A percentile compares a stretch with the other conserved stretches of the same genome.
Evolutionary conservation across 2,113 vertebrate genomes (phyloP).

Genomic region (Naja naja): DNA sequence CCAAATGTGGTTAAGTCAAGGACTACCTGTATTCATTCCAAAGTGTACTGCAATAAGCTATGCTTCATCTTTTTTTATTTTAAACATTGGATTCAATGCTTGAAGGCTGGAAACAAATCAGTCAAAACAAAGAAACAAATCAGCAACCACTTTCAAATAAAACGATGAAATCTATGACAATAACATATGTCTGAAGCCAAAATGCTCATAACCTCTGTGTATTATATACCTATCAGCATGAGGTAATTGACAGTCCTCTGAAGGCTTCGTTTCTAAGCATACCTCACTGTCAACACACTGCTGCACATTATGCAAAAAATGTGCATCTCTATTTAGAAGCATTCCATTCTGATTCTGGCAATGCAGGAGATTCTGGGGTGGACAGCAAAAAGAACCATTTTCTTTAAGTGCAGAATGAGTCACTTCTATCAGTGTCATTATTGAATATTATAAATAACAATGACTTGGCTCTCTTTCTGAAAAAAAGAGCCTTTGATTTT

Average conservation of each 20-base stretch:
- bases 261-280: constrained; percentile 45
- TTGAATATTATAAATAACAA: constrained; percentile 16
- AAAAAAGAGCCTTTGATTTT: constrained; percentile 32
- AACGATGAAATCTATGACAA: constrained; percentile 43
- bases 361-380: constrained; percentile 29
- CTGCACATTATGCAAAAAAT: constrained; percentile 36
- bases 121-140: background rate
- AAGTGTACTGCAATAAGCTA: background rate
- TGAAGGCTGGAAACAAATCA: background rate
- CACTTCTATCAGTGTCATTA: constrained; percentile 33
- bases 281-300: constrained; percentile 38
- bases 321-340: constrained; percentile 50
- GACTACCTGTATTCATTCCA: background rate
- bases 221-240: constrained; percentile 44
- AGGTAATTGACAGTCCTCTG: constrained; percentile 36
- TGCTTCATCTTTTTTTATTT: background rate
- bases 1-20: background rate
- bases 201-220: background rate
- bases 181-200: background rate
- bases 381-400: constrained; percentile 36
- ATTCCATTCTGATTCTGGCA: constrained; percentile 43
- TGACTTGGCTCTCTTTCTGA: constrained; percentile 48
- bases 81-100: background rate
- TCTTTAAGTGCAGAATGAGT: constrained; percentile 42
- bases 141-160: constrained; percentile 49